phyloP scores from a whole-genome alignment of 1,140 invertebrate genomes.

The Andrena cerasifolii region DNA sequence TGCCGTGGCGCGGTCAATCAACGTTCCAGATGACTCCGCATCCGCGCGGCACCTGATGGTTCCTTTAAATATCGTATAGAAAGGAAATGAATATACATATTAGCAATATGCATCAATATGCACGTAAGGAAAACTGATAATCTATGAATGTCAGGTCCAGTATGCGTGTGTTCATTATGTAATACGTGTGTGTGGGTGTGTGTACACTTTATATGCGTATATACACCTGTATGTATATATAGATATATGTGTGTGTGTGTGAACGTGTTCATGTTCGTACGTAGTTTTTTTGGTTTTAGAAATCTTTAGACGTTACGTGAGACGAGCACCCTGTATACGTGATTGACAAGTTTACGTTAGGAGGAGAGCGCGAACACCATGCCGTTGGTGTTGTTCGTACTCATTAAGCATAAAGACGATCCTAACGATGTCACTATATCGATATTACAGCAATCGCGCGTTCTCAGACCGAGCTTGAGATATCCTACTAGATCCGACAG shows the following conservation, averaged over 20 bases:
- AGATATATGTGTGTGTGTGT: constrained; percentile 29
- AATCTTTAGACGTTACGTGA: constrained; percentile 61
- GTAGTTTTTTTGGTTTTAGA: constrained; percentile 44
- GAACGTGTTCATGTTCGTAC: constrained; percentile 24
- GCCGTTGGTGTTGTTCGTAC: constrained; percentile 19
- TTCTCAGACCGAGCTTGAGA: constrained; percentile 13
- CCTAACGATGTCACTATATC: constrained; percentile 32
- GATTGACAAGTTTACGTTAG: constrained; percentile 65
- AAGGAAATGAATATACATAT: constrained; percentile 39
- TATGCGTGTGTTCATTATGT: constrained; percentile 7
- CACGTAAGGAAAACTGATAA: constrained; percentile 62
- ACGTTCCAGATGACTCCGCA: constrained; percentile 17
- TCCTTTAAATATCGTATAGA: constrained; percentile 47
- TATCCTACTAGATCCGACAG: not conserved
- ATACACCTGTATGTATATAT: constrained; percentile 8
- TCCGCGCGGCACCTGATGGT: constrained; percentile 37
- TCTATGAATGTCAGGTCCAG: constrained; percentile 55
- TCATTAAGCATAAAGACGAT: constrained; percentile 19
- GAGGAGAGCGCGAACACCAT: constrained; percentile 55
- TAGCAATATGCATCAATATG: constrained; percentile 40
- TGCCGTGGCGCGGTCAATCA: constrained; percentile 39
- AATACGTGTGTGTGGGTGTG: constrained; percentile 11
- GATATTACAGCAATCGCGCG: constrained; percentile 39
- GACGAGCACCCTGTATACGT: constrained; percentile 66
- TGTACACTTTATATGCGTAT: not conserved